Percentiles rank a stretch among this genome's conserved stretches.
Conservation (phyloP, 2,888 invertebrate species). For the Aspidapion aeneum region DNA sequence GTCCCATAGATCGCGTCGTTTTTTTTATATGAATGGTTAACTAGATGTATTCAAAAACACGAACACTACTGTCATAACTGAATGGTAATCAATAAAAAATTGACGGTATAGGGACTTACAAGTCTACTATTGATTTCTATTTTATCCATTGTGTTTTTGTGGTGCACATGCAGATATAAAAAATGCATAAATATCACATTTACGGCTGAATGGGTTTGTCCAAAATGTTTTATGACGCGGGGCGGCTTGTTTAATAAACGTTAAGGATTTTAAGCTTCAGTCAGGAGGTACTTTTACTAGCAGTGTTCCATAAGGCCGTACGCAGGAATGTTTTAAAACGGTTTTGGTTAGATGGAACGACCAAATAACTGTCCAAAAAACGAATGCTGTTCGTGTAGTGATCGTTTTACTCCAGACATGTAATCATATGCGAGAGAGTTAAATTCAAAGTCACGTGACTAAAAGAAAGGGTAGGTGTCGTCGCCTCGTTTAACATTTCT, state of each 20-base stretch:
- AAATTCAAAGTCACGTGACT: too few species aligned
- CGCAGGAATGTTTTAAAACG: too few species aligned
- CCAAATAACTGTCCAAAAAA: too few species aligned
- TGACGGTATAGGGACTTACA: conserved; percentile 43
- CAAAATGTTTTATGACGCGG: background rate
- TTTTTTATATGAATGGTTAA: conserved; percentile 47
- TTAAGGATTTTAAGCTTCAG: background rate
- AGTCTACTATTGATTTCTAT: conserved; percentile 35
- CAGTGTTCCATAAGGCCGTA: too few species aligned
- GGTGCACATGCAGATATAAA: conserved; percentile 38
- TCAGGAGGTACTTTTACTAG: too few species aligned
- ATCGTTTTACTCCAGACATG: too few species aligned
- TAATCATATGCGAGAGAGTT: too few species aligned
- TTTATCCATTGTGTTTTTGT: conserved; percentile 38
- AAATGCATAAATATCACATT: conserved; percentile 35
- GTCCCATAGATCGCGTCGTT: conserved; percentile 35
- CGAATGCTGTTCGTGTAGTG: too few species aligned
- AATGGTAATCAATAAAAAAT: conserved; percentile 50
- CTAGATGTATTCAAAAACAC: conserved; percentile 50
- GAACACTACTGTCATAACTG: conserved; percentile 49
- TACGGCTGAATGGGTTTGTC: conserved; percentile 23
- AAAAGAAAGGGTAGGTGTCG: too few species aligned
- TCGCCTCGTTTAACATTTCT: too few species aligned
- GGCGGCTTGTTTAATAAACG: background rate
- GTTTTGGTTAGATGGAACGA: too few species aligned